Base-by-base conservation (phyloP, 2,888 invertebrate species). In the Tanytarsus gracilentus region DNA sequence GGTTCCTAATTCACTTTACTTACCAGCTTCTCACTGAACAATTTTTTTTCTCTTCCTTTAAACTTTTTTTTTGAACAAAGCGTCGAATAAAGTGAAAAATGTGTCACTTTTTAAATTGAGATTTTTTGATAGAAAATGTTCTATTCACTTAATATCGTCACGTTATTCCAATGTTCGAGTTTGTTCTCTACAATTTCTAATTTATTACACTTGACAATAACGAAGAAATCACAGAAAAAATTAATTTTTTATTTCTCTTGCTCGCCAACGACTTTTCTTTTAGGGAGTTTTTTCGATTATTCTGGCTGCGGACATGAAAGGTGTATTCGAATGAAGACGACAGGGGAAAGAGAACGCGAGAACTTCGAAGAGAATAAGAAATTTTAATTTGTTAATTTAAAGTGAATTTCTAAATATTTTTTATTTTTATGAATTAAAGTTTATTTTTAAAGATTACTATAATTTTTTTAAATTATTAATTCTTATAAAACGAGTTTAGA, bases 21-120 rank as follows among this genome's bases (percentile, higher is more conserved):
- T 40, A 55, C 55, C 55, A 55, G 33, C 40, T 55, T 29, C 53
- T 55, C n/a, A n/a, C n/a, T n/a, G n/a, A n/a, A n/a, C n/a, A n/a
- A n/a, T n/a, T n/a, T n/a, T n/a, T n/a, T n/a, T n/a, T n/a, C n/a
- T n/a, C n/a, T n/a, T n/a, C n/a, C 26, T 36, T 55, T 44, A 27
- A 26, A 53, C 23, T 26, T 26, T 26, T 18, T 55, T 21, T 39
- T 16, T 14, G 26, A 26, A 55, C 26, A 55, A 55, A 55, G 55
- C 55, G 39, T 55, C 55, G 55, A 53, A n/a, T 18, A 18, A 44
- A 2, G 44, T 18, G 27, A 39, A 55, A 55, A 40, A 40, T 55
- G 55, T 55, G 55, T 55, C 55, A 55, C 39, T 55, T 55, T 55
- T 55, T 16, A 33, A 33, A 21, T 23, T 40, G n/a, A 33, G n/a